Evolutionary conservation across 2,797 vertebrate species (phyloP).

Genomic region (Melanotaenia pygmaea): DNA sequence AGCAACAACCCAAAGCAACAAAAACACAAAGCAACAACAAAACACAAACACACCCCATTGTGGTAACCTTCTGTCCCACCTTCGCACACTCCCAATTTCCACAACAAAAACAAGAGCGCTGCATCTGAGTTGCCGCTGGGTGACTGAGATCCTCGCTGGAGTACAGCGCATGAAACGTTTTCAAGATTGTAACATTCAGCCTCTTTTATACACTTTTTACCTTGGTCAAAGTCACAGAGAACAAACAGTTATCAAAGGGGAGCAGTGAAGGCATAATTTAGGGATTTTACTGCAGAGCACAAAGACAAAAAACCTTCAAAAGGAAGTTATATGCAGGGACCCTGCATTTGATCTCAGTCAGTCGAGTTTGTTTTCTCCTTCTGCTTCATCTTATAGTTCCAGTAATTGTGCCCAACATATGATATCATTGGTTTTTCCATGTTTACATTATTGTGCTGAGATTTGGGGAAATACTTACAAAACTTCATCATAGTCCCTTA

Average conservation of each 20-base stretch:
- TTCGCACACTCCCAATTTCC: slow-evolving; percentile 61
- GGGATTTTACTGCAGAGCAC: slow-evolving; percentile 30
- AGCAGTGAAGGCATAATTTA: slow-evolving; percentile 42
- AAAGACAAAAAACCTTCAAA: slow-evolving; percentile 42
- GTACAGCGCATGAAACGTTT: slow-evolving; percentile 35
- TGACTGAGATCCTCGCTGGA: slow-evolving; percentile 43
- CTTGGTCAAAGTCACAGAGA: slow-evolving; percentile 46
- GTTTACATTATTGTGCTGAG: too few species aligned
- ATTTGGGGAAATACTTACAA: too few species aligned
- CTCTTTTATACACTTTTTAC: slow-evolving; percentile 24
- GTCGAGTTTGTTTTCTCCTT: slow-evolving; percentile 11
- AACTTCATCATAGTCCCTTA: too few species aligned
- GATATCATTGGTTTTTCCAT: too few species aligned
- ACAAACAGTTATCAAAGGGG: slow-evolving; percentile 67
- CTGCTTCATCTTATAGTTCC: neutral
- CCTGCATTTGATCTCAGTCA: slow-evolving; percentile 41
- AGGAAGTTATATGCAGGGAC: slow-evolving; percentile 15
- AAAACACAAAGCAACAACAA: slow-evolving; percentile 58
- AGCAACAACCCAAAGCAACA: slow-evolving; percentile 59
- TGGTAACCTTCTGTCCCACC: slow-evolving; percentile 51
- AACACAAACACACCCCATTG: slow-evolving; percentile 59
- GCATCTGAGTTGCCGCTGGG: slow-evolving; percentile 42
- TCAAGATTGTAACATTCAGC: slow-evolving; percentile 38
- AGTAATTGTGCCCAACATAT: too few species aligned
- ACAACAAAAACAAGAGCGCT: slow-evolving; percentile 66